These are phyloP conservation scores for Bucorvus abyssinicus DNA, from an alignment of 2,797 vertebrate genomes.

Conservation along the genomic window DNA sequence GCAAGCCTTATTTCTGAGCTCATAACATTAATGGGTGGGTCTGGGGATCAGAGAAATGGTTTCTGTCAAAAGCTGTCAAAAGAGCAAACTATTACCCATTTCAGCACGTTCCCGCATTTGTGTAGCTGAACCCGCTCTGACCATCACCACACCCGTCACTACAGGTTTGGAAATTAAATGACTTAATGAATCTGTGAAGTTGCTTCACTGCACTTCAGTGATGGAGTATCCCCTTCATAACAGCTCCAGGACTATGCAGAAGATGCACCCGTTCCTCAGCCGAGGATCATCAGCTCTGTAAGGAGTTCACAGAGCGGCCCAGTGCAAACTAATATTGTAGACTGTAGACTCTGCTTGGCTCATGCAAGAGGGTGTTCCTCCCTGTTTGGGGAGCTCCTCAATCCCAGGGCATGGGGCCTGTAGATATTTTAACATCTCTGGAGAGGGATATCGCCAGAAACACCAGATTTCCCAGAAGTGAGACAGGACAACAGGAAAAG, in stretches of 20 bases:
- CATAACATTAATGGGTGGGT: conserved; percentile 47
- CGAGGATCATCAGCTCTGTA: not conserved
- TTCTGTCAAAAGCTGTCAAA: conserved; percentile 49
- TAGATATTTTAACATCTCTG: not conserved
- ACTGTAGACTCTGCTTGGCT: not conserved
- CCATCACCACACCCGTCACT: not conserved
- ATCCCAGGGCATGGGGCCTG: not conserved
- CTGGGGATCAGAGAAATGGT: conserved; percentile 23
- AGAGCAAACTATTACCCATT: conserved; percentile 9
- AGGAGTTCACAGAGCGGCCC: not conserved
- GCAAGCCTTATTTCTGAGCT: conserved; percentile 51
- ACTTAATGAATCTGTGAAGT: not conserved
- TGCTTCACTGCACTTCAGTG: not conserved
- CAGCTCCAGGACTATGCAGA: not conserved
- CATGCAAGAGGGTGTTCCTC: not conserved
- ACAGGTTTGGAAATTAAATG: not conserved
- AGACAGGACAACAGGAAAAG: not conserved
- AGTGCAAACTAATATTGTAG: not conserved
- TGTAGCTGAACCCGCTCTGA: not conserved
- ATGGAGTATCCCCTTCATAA: not conserved
- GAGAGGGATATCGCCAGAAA: not conserved
- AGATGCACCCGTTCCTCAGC: not conserved
- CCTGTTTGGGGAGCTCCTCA: not conserved
- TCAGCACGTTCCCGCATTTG: not conserved
- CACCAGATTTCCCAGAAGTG: not conserved